phyloP scores from a whole-genome alignment of 2,113 vertebrate species.

The Rhinogobius similis region DNA sequence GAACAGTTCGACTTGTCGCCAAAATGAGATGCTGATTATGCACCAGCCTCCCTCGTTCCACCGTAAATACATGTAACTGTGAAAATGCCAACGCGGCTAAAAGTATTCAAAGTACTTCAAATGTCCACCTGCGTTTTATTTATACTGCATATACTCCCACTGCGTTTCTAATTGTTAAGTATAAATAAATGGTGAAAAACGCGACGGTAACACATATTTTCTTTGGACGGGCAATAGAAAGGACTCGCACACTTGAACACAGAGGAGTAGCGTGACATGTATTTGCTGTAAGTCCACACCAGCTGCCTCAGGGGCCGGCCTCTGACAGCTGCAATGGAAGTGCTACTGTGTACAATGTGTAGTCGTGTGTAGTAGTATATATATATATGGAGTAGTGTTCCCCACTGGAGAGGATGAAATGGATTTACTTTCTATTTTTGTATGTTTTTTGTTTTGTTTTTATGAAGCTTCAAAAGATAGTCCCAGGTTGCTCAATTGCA shows the following conservation, averaged over 20 bases:
- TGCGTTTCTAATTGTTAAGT: neutral
- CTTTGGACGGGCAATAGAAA: neutral
- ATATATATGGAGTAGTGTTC: constrained; percentile 46
- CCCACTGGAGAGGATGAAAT: constrained; percentile 44
- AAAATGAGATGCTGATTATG: constrained; percentile 41
- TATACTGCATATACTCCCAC: neutral
- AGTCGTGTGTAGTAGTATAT: constrained; percentile 37
- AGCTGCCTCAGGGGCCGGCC: constrained; percentile 32
- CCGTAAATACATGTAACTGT: neutral
- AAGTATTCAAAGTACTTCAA: constrained; percentile 28
- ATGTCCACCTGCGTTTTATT: constrained; percentile 8
- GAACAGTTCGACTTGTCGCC: neutral
- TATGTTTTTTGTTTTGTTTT: neutral
- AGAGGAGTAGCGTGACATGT: constrained; percentile 28
- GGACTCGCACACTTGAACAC: neutral
- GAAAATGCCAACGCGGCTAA: constrained; percentile 10
- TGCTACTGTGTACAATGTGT: constrained; percentile 20
- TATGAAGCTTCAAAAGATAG: neutral
- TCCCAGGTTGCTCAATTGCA: neutral
- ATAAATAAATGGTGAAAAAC: neutral
- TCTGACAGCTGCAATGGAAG: constrained; percentile 57
- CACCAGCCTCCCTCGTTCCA: neutral
- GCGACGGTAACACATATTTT: neutral
- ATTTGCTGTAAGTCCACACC: constrained; percentile 17
- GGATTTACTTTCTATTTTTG: neutral